phyloP scores from a whole-genome alignment of 1,140 invertebrate genomes.

The Drosophila yakuba region DNA sequence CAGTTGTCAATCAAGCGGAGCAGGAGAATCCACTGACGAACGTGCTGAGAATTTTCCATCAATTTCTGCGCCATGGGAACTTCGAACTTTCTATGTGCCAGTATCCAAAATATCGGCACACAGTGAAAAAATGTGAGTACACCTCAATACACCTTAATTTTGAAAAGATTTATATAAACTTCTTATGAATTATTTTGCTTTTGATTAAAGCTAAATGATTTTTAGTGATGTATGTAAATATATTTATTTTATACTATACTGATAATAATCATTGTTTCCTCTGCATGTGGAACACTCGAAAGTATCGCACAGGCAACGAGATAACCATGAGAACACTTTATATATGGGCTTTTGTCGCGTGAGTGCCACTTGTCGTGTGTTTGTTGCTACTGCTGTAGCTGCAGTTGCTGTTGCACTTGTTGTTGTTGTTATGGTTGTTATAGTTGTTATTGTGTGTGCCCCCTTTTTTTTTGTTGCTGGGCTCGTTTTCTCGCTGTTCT shows the following conservation, averaged over 20 bases:
- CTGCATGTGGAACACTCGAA: slow-evolving; percentile 20
- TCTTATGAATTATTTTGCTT: too few species aligned
- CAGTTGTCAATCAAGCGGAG: slow-evolving; percentile 28
- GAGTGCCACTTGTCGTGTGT: slow-evolving; percentile 59
- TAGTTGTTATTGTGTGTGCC: slow-evolving; percentile 29
- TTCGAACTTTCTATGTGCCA: slow-evolving; percentile 58
- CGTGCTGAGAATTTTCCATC: slow-evolving; percentile 69
- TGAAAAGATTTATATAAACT: not conserved
- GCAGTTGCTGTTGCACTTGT: slow-evolving; percentile 12
- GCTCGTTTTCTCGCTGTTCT: slow-evolving; percentile 60
- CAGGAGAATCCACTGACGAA: slow-evolving; percentile 32
- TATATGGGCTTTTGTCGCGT: slow-evolving; percentile 72
- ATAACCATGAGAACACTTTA: slow-evolving; percentile 71
- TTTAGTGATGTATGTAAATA: not conserved
- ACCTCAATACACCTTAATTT: too few species aligned
- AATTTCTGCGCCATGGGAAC: slow-evolving; percentile 60
- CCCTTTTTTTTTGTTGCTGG: slow-evolving; percentile 28
- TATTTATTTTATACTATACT: not conserved
- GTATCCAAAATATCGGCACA: slow-evolving; percentile 26
- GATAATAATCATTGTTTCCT: not conserved
- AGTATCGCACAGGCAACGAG: slow-evolving; percentile 36
- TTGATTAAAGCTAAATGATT: too few species aligned
- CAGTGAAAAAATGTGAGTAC: not conserved
- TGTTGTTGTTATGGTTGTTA: slow-evolving; percentile 8
- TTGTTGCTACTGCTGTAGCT: slow-evolving; percentile 16